phyloP scores from a whole-genome alignment of 2,113 vertebrate genomes.

The Monarcha castaneiventris region DNA sequence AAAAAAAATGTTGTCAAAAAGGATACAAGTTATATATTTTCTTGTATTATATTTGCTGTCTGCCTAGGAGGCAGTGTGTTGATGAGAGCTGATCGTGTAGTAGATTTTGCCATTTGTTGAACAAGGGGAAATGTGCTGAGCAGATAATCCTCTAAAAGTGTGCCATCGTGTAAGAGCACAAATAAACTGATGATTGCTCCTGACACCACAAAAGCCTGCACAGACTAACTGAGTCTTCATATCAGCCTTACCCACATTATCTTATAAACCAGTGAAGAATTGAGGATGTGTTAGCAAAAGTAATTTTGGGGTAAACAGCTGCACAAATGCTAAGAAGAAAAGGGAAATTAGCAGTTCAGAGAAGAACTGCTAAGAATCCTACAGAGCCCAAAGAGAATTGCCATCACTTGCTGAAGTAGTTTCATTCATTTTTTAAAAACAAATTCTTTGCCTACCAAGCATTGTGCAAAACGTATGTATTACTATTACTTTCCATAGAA shows the following conservation, averaged over 20 bases:
- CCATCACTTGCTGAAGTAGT: background rate
- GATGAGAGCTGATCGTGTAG: background rate
- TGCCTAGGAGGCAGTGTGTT: background rate
- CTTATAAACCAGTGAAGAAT: background rate
- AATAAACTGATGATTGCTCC: background rate
- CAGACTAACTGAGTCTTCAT: background rate
- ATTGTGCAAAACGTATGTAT: background rate
- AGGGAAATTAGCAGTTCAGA: background rate
- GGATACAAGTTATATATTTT: background rate
- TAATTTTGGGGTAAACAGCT: background rate
- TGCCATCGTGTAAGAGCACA: fast-evolving
- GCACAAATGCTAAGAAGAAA: background rate
- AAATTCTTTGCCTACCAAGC: background rate
- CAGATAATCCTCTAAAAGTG: background rate
- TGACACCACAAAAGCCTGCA: background rate
- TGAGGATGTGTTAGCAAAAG: background rate
- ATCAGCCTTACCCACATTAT: background rate
- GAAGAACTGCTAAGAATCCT: background rate
- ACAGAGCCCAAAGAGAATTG: background rate
- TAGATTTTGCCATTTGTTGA: background rate
- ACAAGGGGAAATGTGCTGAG: background rate
- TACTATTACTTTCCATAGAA: background rate
- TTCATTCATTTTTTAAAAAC: background rate
- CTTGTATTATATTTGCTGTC: background rate
- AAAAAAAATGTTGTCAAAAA: background rate